Base-by-base conservation (phyloP, 2,888 invertebrate species). In the Pharmacophagus antenor region DNA sequence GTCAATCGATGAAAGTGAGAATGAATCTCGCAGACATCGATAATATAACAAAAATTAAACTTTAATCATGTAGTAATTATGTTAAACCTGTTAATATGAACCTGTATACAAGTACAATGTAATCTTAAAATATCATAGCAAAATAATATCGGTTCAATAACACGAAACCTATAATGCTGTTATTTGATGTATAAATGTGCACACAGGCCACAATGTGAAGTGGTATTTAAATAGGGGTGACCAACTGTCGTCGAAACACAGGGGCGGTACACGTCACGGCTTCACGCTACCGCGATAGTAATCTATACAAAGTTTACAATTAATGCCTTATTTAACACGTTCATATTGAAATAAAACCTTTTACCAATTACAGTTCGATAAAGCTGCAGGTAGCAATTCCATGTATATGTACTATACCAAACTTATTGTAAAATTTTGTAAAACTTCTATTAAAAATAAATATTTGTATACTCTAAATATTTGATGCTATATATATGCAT, bases 201-300 rank as follows among this genome's bases (percentile, higher is more conserved):
- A 80, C 85, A 82, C 88, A 86, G 85, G 87, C 88, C 88, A 87
- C 86, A 88, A 86, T 85, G 82, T 87, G 84, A 88, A 89, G 87
- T 88, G 85, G 82, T 76, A 81, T 88, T 87, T 82, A 84, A 83
- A 88, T 84, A 80, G 87, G 88, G 88, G 61, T 87, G 88, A 88
- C 90, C 90, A 90, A 90, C 90, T 90, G 90, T 87, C 90, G 86
- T 78, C 79, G 77, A 81, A 83, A 82, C 74, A 80, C 80, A 77
- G 77, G 89, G 88, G 85, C 80, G 77, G 80, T 77, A 78, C 82
- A 79, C 76, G 80, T 77, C 82, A 81, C 76, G 85, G 83, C 85
- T 88, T 87, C 86, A 83, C 83, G 80, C 82, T 80, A 79, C 77
- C 74, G 69, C 80, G 87, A 88, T 89, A 87, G 84, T 84, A 87